Base-by-base conservation (phyloP, 2,888 invertebrate genomes). In the Autographa pulchrina region DNA sequence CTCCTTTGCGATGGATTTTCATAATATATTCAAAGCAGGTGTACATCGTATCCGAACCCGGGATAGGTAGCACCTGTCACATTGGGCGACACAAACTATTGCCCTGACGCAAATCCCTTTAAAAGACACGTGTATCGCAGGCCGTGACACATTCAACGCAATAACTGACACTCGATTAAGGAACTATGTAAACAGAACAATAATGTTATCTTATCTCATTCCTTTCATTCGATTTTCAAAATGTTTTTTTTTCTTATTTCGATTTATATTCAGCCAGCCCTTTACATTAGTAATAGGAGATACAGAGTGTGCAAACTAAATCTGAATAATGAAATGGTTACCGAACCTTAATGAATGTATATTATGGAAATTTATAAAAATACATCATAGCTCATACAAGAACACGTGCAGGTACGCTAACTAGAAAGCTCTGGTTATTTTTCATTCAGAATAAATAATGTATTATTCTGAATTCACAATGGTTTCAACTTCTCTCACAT, bases 381-480 rank as follows among this genome's bases (percentile, higher is more conserved):
- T 48, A 48, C 48, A 48, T 48, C 48, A 48, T n/a, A 48, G 48
- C n/a, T 48, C n/a, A 48, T n/a, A 32, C 54, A 62, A 58, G 58
- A 68, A 65, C 74, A 64, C 70, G 72, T 68, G 62, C 68, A 71
- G 73, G 58, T 72, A 67, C 63, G 75, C 72, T 64, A 75, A 74
- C 75, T 76, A 58, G 20, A 54, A 62, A 65, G 63, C 59, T 48
- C 60, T 64, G 66, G 76, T 81, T 82, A 77, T 78, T 81, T 83
- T 77, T 78, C 70, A 75, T 78, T 82, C 70, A 74, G 80, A 83
- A 86, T 83, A 85, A 81, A 85, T 79, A 75, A 83, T 86, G 75
- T 84, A 82, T 80, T 81, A 83, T 87, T 82, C 74, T 70, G 74
- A 74, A 75, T 82, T 59, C 75, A 74, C 78, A 80, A 77, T 74